These are phyloP conservation scores for Cinclus mexicanus DNA, from an alignment of 2,113 vertebrate species.

Conservation along the genomic window DNA sequence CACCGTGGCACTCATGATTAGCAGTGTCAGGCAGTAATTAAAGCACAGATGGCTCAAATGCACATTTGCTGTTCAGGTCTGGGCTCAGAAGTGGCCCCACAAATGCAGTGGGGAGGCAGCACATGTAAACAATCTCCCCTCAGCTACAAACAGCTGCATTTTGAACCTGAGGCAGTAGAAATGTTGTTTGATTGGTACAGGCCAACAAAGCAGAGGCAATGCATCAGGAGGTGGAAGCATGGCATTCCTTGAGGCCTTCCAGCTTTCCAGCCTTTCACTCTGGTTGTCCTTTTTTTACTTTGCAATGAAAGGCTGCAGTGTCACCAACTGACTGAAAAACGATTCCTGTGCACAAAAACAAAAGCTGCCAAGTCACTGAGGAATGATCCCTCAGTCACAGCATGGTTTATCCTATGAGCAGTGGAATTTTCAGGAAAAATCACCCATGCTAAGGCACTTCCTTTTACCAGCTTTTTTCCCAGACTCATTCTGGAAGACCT, in stretches of 20 bases:
- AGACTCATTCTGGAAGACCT: neutral
- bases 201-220: neutral
- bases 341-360: neutral
- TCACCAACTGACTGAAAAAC: neutral
- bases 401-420: neutral
- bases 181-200: neutral
- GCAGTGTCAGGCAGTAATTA: neutral
- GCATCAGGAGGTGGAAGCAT: neutral
- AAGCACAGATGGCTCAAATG: neutral
- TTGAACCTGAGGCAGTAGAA: neutral
- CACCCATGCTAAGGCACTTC: neutral
- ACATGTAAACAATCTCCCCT: neutral
- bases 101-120: neutral
- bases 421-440: neutral
- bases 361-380: neutral
- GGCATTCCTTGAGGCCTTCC: neutral
- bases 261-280: neutral
- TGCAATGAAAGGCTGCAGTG: neutral
- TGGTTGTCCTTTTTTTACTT: neutral
- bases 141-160: neutral
- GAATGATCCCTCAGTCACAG: neutral
- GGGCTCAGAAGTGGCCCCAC: neutral
- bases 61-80: neutral
- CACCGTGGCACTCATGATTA: accelerated
- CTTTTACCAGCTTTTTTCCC: neutral